Percentiles rank a stretch among this genome's conserved stretches.
phyloP scores from a whole-genome alignment of 2,888 invertebrate genomes.

The Chrysina gloriosa region DNA sequence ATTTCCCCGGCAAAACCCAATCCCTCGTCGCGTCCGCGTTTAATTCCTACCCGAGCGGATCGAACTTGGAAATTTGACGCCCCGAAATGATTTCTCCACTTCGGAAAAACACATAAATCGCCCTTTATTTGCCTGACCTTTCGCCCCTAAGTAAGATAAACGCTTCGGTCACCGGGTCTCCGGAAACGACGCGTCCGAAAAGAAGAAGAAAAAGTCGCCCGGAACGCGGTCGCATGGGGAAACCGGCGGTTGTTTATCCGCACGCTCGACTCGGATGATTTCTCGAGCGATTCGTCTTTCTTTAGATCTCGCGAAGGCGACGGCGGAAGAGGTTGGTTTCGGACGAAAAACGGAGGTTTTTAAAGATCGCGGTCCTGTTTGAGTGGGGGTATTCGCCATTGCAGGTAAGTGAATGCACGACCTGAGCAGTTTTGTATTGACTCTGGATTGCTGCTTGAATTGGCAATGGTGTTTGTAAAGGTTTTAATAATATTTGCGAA shows the following conservation, averaged over 20 bases:
- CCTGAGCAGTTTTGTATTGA: too few relatives aligned
- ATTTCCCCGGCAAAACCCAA: not conserved
- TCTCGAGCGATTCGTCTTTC: too few relatives aligned
- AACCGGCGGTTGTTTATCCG: slow-evolving; percentile 28
- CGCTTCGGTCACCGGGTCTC: slow-evolving; percentile 38
- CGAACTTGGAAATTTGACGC: slow-evolving; percentile 24
- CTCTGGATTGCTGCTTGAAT: too few relatives aligned
- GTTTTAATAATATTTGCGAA: too few relatives aligned
- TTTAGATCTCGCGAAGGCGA: too few relatives aligned
- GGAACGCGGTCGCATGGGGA: not conserved
- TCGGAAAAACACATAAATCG: slow-evolving; percentile 43
- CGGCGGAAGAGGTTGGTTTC: too few relatives aligned
- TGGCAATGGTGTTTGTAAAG: too few relatives aligned
- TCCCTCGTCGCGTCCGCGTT: not conserved
- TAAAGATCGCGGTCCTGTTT: too few relatives aligned
- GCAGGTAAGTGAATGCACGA: too few relatives aligned
- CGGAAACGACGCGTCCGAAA: slow-evolving; percentile 15
- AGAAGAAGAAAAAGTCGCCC: slow-evolving; percentile 4
- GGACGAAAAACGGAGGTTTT: too few relatives aligned
- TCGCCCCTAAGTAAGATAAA: slow-evolving; percentile 42
- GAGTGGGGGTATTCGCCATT: too few relatives aligned
- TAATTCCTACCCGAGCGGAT: slow-evolving; percentile 22
- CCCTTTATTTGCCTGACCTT: slow-evolving; percentile 40
- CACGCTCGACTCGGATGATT: too few relatives aligned
- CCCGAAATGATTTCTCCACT: slow-evolving; percentile 38